phyloP scores from a whole-genome alignment of 2,888 invertebrate species.

The Ectemnius continuus region DNA sequence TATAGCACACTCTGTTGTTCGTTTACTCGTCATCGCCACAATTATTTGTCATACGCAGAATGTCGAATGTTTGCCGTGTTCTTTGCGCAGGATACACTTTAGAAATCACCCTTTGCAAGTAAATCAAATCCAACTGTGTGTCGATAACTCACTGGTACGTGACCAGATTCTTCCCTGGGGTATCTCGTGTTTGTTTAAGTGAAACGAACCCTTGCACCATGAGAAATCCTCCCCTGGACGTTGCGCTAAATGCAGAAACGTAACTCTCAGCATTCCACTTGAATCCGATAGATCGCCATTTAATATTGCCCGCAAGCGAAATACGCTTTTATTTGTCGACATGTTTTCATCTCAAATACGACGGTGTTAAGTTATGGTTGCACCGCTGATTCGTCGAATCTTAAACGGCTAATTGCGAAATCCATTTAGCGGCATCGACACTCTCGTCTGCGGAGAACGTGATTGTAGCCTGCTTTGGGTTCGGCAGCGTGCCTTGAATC shows the following conservation, averaged over 20 bases:
- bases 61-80: no score
- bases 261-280: no score
- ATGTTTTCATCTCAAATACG: no score
- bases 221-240: no score
- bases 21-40: no score
- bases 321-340: no score
- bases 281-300: no score
- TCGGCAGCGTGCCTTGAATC: no score
- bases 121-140: constrained; percentile 29
- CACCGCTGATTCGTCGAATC: neutral
- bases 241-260: no score
- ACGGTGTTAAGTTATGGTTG: neutral
- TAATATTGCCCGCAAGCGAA: no score
- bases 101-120: constrained; percentile 11
- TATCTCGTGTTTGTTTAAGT: constrained; percentile 22
- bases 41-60: no score
- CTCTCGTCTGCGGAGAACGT: neutral
- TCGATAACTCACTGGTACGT: constrained; percentile 37
- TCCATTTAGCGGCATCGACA: neutral
- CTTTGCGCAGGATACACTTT: neutral
- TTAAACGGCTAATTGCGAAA: neutral
- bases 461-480: neutral
- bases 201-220: constrained; percentile 8
- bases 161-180: constrained; percentile 31
- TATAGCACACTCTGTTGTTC: no score